Percentiles rank a stretch among this genome's conserved stretches.
These are phyloP conservation scores for Antheraea assamensis DNA, from an alignment of 2,888 invertebrate genomes.

Conservation along the genomic window DNA sequence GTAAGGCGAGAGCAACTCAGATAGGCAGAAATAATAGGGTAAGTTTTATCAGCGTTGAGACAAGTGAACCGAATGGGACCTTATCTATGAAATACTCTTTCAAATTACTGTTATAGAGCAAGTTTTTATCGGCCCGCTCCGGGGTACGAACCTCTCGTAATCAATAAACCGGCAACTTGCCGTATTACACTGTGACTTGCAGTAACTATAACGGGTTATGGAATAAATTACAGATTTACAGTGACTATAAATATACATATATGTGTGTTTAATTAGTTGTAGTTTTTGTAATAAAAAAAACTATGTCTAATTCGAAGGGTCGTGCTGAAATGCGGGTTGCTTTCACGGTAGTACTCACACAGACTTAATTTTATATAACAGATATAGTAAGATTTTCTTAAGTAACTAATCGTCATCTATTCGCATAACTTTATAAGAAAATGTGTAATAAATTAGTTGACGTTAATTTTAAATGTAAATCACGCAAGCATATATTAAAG, in stretches of 20 bases:
- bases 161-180: slow-evolving; percentile 33
- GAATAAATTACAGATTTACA: slow-evolving; percentile 14
- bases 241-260: too few species aligned
- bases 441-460: too few species aligned
- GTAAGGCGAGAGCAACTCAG: slow-evolving; percentile 18
- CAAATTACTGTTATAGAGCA: slow-evolving; percentile 59
- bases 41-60: slow-evolving; percentile 65
- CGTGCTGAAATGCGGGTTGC: too few species aligned
- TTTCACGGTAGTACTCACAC: too few species aligned
- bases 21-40: slow-evolving; percentile 63
- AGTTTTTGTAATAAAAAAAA: not conserved
- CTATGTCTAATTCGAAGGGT: not conserved
- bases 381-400: too few species aligned
- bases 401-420: too few species aligned
- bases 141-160: slow-evolving; percentile 53
- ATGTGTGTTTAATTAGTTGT: not conserved
- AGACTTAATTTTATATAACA: too few species aligned
- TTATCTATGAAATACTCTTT: slow-evolving; percentile 62
- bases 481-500: too few species aligned
- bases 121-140: slow-evolving; percentile 69
- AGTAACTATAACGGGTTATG: slow-evolving; percentile 1
- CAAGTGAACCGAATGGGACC: slow-evolving; percentile 51
- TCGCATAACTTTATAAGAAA: too few species aligned
- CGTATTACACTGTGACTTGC: slow-evolving; percentile 16
- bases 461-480: too few species aligned